A percentile compares a stretch with the other conserved stretches of the same genome.
phyloP scores from a whole-genome alignment of 2,113 vertebrate genomes.

The Lipophrys pholis region DNA sequence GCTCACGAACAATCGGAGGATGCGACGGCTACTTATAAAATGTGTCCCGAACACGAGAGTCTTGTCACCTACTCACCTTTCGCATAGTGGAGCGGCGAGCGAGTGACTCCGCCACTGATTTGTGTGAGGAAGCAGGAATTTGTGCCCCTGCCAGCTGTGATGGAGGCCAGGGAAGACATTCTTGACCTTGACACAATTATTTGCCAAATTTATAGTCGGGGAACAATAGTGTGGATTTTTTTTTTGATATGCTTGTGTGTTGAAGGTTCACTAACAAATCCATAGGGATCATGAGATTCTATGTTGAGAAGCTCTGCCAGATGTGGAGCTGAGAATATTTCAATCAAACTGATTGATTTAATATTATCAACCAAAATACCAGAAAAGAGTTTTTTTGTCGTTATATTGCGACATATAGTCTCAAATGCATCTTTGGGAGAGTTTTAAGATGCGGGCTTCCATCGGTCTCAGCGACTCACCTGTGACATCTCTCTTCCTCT shows the following conservation, averaged over 20 bases:
- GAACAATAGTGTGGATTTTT: no score
- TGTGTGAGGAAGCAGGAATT: conserved; percentile 27
- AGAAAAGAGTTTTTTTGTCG: no score
- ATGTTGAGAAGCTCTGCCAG: no score
- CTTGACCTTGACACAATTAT: not conserved
- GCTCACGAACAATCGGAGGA: conserved; percentile 77
- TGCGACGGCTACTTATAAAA: conserved; percentile 60
- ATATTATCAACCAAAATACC: no score
- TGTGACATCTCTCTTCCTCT: conserved; percentile 90
- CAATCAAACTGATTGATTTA: not conserved
- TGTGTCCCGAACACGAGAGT: conserved; percentile 43
- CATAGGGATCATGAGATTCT: no score
- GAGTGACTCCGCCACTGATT: conserved; percentile 15
- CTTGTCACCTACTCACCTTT: conserved; percentile 64
- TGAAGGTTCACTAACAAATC: no score
- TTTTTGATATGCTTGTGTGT: no score
- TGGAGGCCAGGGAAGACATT: not conserved
- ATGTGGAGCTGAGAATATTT: not conserved
- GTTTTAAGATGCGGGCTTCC: no score
- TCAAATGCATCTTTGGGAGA: no score
- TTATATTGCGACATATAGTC: no score
- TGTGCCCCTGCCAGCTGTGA: conserved; percentile 48
- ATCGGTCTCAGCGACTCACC: conserved; percentile 82
- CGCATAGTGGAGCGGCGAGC: no score
- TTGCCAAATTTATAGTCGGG: not conserved